Conservation (phyloP, 2,113 vertebrate genomes). For the Ptilorrhoa leucosticta region DNA sequence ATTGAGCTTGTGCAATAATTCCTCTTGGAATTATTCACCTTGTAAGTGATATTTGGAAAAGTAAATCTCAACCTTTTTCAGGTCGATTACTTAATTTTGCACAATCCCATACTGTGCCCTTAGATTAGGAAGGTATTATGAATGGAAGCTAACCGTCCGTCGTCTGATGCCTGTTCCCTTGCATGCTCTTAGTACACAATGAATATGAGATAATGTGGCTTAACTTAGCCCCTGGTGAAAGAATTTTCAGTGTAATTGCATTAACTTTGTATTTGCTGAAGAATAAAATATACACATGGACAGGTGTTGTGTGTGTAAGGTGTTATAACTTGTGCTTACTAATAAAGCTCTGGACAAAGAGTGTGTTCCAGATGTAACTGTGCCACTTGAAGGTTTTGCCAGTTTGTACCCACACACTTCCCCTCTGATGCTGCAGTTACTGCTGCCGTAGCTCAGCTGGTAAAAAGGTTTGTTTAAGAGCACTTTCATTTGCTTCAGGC, state of each 20-base stretch:
- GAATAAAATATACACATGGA: accelerated
- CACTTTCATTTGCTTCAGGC: conserved; percentile 12
- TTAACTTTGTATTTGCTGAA: not conserved
- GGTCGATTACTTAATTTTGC: not conserved
- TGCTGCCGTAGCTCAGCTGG: not conserved
- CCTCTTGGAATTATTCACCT: not conserved
- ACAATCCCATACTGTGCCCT: not conserved
- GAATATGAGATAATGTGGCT: not conserved
- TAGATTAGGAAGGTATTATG: not conserved
- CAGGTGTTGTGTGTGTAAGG: not conserved
- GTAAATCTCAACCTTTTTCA: not conserved
- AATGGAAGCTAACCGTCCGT: not conserved
- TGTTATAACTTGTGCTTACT: not conserved
- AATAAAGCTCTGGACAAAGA: not conserved
- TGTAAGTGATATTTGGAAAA: not conserved
- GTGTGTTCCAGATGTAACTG: not conserved
- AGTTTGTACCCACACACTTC: not conserved
- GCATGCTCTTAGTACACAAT: not conserved
- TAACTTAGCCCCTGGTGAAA: not conserved
- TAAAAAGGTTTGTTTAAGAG: not conserved
- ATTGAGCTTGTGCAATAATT: not conserved
- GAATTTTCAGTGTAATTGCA: not conserved
- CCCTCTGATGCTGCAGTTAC: not conserved
- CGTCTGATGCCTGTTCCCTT: not conserved
- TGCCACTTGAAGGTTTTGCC: not conserved